phyloP scores from a whole-genome alignment of 37 sponge, comb jelly and placozoan genomes.

The Theonella swinhoei region DNA sequence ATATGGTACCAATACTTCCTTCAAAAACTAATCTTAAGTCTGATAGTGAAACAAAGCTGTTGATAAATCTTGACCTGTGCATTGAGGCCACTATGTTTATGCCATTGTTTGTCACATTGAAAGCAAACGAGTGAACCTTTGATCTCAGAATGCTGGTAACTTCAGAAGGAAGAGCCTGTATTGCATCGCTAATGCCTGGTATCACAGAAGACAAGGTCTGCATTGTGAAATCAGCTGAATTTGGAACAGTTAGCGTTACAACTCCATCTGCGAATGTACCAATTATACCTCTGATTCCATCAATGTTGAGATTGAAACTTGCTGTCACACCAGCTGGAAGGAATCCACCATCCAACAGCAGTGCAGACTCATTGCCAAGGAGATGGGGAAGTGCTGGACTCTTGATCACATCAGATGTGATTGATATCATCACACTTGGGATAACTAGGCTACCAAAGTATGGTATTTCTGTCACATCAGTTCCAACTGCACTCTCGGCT shows the following conservation, averaged over 20 bases:
- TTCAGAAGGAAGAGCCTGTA: background rate
- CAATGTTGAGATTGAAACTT: too few species aligned
- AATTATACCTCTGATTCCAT: background rate
- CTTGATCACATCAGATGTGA: background rate
- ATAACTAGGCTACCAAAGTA: background rate
- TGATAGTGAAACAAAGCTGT: background rate
- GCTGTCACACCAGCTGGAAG: background rate
- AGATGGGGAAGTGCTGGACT: background rate
- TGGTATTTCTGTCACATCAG: background rate
- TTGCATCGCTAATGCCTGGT: background rate
- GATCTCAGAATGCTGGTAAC: background rate
- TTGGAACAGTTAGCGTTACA: background rate
- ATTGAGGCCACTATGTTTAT: background rate
- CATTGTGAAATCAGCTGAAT: background rate
- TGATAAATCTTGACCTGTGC: background rate
- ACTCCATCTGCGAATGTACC: background rate
- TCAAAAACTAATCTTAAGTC: background rate
- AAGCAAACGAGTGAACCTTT: background rate
- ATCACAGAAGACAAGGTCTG: background rate
- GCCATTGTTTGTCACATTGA: background rate
- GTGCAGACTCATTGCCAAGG: background rate
- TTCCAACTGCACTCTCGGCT: background rate
- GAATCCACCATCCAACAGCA: background rate
- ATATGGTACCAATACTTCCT: background rate
- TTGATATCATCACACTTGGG: background rate